phyloP scores from a whole-genome alignment of 2,797 vertebrate genomes.

The Nothura maculosa region DNA sequence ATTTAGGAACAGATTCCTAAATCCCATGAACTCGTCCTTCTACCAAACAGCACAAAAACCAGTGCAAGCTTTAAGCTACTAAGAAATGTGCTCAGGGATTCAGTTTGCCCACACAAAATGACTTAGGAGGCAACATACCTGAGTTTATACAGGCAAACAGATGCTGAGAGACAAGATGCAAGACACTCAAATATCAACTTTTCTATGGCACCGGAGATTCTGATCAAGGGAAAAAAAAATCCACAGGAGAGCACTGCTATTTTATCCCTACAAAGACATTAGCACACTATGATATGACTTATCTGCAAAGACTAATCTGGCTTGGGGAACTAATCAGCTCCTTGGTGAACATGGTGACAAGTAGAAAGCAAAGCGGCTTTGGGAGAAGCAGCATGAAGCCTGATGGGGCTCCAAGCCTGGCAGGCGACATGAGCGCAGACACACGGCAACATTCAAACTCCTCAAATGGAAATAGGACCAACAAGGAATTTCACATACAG shows the following conservation, averaged over 20 bases:
- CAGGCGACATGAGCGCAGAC: too few species aligned
- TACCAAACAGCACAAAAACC: not conserved
- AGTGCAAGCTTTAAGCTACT: not conserved
- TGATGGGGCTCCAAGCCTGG: not conserved
- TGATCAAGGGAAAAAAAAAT: not conserved
- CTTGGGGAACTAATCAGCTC: not conserved
- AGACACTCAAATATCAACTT: not conserved
- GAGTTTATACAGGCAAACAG: not conserved
- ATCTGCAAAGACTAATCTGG: too few species aligned
- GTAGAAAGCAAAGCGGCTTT: not conserved
- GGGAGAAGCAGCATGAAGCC: not conserved
- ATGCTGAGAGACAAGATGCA: not conserved
- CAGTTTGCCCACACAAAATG: not conserved
- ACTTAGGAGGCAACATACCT: not conserved
- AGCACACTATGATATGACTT: not conserved
- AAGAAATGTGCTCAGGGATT: not conserved
- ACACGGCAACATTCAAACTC: not conserved
- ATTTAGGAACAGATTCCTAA: not conserved
- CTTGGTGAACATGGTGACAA: fast-evolving
- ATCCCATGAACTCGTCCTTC: not conserved
- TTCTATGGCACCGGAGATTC: not conserved
- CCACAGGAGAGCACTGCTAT: not conserved
- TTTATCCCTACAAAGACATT: not conserved
- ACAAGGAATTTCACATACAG: not conserved
- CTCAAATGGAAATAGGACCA: not conserved